Conservation (phyloP, 2,113 vertebrate species). For the Scortum barcoo region DNA sequence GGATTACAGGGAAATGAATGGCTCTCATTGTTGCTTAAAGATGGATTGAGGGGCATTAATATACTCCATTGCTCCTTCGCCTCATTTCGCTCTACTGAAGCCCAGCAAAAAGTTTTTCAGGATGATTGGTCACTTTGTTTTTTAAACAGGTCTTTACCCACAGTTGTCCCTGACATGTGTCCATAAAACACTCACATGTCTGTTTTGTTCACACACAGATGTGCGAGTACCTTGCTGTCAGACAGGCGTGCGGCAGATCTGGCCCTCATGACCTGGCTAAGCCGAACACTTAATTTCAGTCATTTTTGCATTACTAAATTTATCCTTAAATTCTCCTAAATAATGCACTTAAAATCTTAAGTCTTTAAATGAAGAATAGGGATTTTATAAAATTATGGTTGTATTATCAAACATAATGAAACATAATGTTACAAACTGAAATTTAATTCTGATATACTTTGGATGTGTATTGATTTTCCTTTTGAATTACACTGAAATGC, state of each 20-base stretch:
- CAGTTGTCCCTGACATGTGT: background rate
- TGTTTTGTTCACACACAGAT: background rate
- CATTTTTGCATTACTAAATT: background rate
- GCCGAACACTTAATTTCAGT: background rate
- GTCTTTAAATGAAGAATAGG: background rate
- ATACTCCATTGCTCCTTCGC: slow-evolving; percentile 32
- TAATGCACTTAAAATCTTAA: background rate
- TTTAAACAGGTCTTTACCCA: slow-evolving; percentile 5
- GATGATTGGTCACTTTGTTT: slow-evolving; percentile 9
- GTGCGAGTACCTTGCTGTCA: background rate
- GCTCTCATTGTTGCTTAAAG: slow-evolving; percentile 70
- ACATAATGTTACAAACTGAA: background rate
- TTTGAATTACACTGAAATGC: background rate
- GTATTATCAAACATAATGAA: background rate
- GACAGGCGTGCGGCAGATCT: background rate
- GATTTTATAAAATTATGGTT: background rate
- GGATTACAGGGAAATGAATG: slow-evolving; percentile 73
- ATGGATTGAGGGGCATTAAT: slow-evolving; percentile 64
- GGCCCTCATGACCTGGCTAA: background rate
- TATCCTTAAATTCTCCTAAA: background rate
- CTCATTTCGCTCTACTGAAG: slow-evolving; percentile 23
- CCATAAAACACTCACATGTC: background rate
- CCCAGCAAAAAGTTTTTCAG: slow-evolving; percentile 14
- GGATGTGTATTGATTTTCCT: background rate
- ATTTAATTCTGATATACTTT: background rate